Evolutionary conservation across 2,797 vertebrate species (phyloP), one percentile per base, ranked within the genome.

Genomic region (Enteromius paludinosus): DNA sequence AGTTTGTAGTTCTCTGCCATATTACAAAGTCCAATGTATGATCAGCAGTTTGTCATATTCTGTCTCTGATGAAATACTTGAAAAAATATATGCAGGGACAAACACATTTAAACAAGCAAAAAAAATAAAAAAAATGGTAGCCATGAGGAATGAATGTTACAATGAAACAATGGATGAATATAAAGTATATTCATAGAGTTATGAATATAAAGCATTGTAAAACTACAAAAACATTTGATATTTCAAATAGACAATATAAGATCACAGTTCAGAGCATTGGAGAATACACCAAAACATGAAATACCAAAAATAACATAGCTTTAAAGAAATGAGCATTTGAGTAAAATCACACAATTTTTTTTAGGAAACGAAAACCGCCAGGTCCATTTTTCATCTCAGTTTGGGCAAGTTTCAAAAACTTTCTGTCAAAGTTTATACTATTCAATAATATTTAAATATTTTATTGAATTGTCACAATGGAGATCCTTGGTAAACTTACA

Each of bases 171-270:
- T 59, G 72, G 15, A 71, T 82, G 77, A 64, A 83, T 59, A 74
- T 59, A 59, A 38, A 68, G 85, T 70, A 47, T 76, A 61, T 61
- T 28, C 25, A 61, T 28, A 7, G 5, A 59, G 56, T 59, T 59
- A 25, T 23, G 30, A 30, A 30, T 30, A 61, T 12, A 12, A 56
- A 56, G n/a, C n/a, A 56, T 23, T 25, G 14, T 90, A 83, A 88
- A 82, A 90, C 20, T 88, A 87, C 86, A 89, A 86, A 91, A 91
- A 91, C 38, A 91, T 86, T 86, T 89, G 38, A 84, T 84, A 65
- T 76, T 61, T 84, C 73, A 82, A 89, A 86, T 82, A 87, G 78
- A 78, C 52, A 75, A 70, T 72, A 86, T 87, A 84, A 85, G 73
- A 86, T 86, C 84, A 87, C 92, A 94, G 88, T 90, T 93, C 18